Base-by-base conservation (phyloP, 2,797 vertebrate species). In the Lerista edwardsae region DNA sequence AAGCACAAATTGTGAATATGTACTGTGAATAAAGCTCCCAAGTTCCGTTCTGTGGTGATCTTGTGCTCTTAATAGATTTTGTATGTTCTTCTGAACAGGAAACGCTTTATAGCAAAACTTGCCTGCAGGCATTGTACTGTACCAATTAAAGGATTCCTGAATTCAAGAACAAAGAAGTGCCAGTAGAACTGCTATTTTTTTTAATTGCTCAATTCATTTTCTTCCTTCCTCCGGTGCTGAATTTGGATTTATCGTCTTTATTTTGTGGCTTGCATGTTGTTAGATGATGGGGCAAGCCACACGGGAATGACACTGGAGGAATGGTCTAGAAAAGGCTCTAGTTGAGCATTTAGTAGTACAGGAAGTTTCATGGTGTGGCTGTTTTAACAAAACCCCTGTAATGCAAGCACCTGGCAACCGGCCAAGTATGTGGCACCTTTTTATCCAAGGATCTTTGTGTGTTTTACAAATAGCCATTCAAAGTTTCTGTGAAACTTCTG, bases 121-220 rank as follows among this genome's bases (percentile, higher is more conserved):
- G 94, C 94, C 79, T 88, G 25, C 79, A 86, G 95, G 93, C 95
- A 91, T 90, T 87, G 65, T 44, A 75, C 81, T 79, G 90, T 93
- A 91, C 90, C 91, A 90, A 82, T 90, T 88, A 86, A 91, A 69
- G 92, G 92, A 92, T 91, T 86, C 92, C 92, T 88, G 89, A 90
- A 88, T 93, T 89, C 0, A 29, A 86, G 86, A 91, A 93, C 90
- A 92, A 92, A 94, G 91, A 90, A 57, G 62, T 86, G 89, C 93
- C 87, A 87, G 94, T 90, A 89, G 74, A 85, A 89, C 85, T 78
- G 83, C 80, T 72, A 15, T 36, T 76, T 89, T 90, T 91, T 88
- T 57, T 39, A 92, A 86, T 89, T 86, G 90, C 72, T 93, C n/a
- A 2, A 81, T 88, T 89, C 83, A 92, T 91, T 90, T 90, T 88